These are phyloP conservation scores for Chlorops oryzae DNA, from an alignment of 1,140 invertebrate genomes.

Conservation along the genomic window DNA sequence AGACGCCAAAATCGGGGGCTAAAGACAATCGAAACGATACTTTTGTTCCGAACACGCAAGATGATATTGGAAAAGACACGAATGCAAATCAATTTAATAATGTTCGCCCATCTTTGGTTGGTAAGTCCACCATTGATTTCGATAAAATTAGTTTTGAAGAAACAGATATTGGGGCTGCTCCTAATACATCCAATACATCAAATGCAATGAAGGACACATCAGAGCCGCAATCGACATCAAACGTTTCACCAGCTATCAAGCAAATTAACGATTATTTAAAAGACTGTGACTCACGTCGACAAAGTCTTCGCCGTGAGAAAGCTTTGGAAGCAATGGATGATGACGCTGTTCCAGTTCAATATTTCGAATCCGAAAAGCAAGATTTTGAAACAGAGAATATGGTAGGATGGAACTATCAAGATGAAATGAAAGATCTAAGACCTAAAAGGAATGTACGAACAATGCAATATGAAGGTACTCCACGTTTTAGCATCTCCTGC, in stretches of 20 bases:
- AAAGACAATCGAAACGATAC: constrained; percentile 9
- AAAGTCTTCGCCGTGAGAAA: constrained; percentile 24
- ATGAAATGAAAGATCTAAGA: constrained; percentile 27
- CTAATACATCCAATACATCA: background rate
- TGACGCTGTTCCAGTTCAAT: constrained; percentile 35
- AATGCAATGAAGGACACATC: background rate
- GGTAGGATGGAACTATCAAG: constrained; percentile 42
- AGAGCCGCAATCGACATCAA: background rate
- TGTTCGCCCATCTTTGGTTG: constrained; percentile 9
- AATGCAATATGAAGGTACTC: constrained; percentile 27
- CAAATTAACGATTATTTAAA: constrained; percentile 39
- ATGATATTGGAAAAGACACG: too few relatives aligned
- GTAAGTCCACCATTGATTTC: constrained; percentile 33
- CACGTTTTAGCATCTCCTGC: constrained; percentile 42
- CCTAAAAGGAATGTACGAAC: constrained; percentile 13
- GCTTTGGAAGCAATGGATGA: constrained; percentile 15
- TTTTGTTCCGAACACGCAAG: constrained; percentile 25
- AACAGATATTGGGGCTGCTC: constrained; percentile 15
- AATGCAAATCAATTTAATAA: too few relatives aligned
- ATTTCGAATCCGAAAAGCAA: constrained; percentile 40
- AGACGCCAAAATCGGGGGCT: background rate
- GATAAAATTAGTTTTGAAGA: constrained; percentile 45
- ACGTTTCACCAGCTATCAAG: constrained; percentile 27
- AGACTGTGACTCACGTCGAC: constrained; percentile 30
- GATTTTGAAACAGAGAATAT: constrained; percentile 28